phyloP scores from a whole-genome alignment of 2,113 vertebrate species.

The Synodontis membranacea region DNA sequence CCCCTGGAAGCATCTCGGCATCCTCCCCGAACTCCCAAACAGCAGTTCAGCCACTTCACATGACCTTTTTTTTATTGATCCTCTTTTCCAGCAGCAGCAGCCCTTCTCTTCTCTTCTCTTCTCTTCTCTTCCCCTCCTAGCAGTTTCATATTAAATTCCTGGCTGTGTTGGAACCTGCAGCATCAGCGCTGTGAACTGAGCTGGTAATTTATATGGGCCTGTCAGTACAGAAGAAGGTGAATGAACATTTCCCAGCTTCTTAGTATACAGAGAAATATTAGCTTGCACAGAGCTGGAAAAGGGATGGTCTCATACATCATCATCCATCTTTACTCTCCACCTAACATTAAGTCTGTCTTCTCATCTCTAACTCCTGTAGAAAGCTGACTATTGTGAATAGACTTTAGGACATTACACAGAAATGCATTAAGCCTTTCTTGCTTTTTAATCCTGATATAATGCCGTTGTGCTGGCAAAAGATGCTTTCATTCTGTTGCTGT shows the following conservation, averaged over 20 bases:
- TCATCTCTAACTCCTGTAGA: constrained; percentile 11
- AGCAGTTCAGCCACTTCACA: constrained; percentile 39
- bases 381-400: not conserved
- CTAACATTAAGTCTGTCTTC: not conserved
- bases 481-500: not conserved
- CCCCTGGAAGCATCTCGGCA: not conserved
- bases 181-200: constrained; percentile 60
- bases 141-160: constrained; percentile 48
- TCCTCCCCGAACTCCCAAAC: constrained; percentile 17
- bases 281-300: constrained; percentile 37
- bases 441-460: not conserved
- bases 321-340: constrained; percentile 49
- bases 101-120: constrained; percentile 37
- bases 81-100: constrained; percentile 34
- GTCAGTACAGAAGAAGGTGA: constrained; percentile 61
- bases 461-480: not conserved
- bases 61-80: constrained; percentile 73
- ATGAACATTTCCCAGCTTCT: constrained; percentile 55
- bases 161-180: constrained; percentile 58
- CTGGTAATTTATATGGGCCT: constrained; percentile 66
- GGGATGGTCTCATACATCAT: constrained; percentile 58
- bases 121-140: constrained; percentile 16
- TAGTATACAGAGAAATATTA: constrained; percentile 59
- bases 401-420: not conserved
- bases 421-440: not conserved